Conservation (phyloP, 2,113 vertebrate species). For the Ancistrus triradiatus region DNA sequence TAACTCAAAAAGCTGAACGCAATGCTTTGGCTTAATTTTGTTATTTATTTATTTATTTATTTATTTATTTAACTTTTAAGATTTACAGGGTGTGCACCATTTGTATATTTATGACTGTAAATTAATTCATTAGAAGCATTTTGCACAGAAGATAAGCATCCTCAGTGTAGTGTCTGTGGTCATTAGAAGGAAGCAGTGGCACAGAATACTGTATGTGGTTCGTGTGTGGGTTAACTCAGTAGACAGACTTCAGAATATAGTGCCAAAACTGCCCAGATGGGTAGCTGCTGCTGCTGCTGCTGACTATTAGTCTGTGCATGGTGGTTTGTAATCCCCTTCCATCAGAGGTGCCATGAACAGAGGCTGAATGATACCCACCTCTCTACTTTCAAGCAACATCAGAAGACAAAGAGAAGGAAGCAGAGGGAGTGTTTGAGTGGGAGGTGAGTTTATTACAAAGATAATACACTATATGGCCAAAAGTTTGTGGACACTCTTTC, state of each 20-base stretch:
- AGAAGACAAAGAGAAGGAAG: no score
- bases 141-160: not conserved
- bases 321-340: constrained; percentile 12
- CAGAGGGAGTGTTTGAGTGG: no score
- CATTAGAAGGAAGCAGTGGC: not conserved
- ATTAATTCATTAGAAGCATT: constrained; percentile 21
- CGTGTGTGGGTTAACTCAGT: not conserved
- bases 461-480: no score
- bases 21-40: no score
- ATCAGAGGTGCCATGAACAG: constrained; percentile 12
- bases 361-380: not conserved
- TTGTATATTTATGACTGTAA: not conserved
- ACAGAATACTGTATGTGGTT: constrained; percentile 20
- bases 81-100: no score
- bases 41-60: no score
- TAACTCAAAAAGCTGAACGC: no score
- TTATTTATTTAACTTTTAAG: no score
- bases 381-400: no score
- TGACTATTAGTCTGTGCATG: constrained; percentile 18
- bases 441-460: no score
- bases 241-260: constrained; percentile 12
- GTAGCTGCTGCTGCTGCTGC: not conserved
- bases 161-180: constrained; percentile 10
- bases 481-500: no score
- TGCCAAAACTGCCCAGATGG: constrained; percentile 13